phyloP scores from a whole-genome alignment of 2,888 invertebrate genomes.

The Onthophagus sagittarius region DNA sequence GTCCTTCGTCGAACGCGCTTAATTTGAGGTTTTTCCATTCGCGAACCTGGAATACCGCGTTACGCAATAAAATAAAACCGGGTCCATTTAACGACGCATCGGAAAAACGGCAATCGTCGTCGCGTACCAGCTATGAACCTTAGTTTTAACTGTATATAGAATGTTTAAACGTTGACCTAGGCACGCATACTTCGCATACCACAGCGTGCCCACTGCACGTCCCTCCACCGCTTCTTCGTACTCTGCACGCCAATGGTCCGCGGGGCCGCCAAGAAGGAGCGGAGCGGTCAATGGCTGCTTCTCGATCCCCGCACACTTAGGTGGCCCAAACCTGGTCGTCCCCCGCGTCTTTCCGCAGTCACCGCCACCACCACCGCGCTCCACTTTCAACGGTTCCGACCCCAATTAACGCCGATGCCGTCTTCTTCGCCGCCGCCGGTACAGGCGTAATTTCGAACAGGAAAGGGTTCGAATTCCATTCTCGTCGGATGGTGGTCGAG shows the following conservation, averaged over 20 bases:
- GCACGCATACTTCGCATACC: background rate
- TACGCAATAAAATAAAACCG: background rate
- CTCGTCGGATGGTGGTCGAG: background rate
- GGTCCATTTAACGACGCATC: background rate
- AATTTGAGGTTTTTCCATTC: background rate
- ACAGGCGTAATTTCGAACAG: slow-evolving; percentile 1
- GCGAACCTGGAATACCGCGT: background rate
- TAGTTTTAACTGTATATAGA: background rate
- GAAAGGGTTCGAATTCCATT: slow-evolving; percentile 2
- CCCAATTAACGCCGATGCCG: background rate
- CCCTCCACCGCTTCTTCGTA: background rate
- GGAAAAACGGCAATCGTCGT: background rate
- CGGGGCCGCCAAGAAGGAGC: background rate
- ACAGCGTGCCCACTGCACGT: background rate
- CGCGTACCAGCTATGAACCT: background rate
- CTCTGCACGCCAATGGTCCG: background rate
- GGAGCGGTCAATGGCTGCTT: background rate
- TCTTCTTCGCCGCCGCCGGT: too few species aligned
- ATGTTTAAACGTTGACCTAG: background rate
- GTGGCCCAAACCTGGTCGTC: background rate
- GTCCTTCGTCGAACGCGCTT: background rate
- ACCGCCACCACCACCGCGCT: background rate
- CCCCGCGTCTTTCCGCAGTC: background rate
- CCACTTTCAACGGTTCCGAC: slow-evolving; percentile 1
- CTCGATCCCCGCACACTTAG: background rate